Percentiles rank a stretch among this genome's conserved stretches.
phyloP scores from a whole-genome alignment of 2,797 vertebrate species.

The Brachymystax lenok region DNA sequence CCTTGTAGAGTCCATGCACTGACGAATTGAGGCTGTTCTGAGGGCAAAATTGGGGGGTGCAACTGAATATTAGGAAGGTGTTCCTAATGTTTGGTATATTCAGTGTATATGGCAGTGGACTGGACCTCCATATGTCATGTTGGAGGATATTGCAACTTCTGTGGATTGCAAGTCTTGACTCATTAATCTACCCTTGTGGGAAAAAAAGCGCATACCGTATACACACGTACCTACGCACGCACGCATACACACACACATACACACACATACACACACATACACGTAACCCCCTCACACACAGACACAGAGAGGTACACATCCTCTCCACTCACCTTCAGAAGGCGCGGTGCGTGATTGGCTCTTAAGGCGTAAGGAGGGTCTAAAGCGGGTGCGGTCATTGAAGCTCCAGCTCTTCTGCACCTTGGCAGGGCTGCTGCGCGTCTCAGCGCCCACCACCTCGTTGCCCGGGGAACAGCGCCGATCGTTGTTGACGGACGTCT shows the following conservation, averaged over 20 bases:
- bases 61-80: too few relatives aligned
- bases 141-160: neutral
- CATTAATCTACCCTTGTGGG: neutral
- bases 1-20: too few relatives aligned
- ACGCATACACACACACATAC: neutral
- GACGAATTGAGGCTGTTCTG: too few relatives aligned
- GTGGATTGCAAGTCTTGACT: neutral
- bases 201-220: neutral
- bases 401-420: slow-evolving; percentile 99
- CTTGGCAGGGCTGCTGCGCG: slow-evolving; percentile 90
- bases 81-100: neutral
- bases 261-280: neutral
- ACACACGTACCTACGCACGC: neutral
- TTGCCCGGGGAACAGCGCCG: slow-evolving; percentile 82
- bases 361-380: slow-evolving; percentile 92
- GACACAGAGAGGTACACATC: neutral
- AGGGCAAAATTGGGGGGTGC: too few relatives aligned
- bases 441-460: slow-evolving; percentile 71
- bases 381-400: slow-evolving; percentile 94
- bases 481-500: slow-evolving; percentile 86
- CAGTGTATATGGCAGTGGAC: neutral
- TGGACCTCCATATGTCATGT: neutral
- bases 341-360: slow-evolving; percentile 87
- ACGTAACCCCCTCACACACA: neutral
- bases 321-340: slow-evolving; percentile 85